A percentile compares a stretch with the other conserved stretches of the same genome.
These are phyloP conservation scores for Montipora cactus DNA, from an alignment of 64 coral and sea anemone species.

Conservation along the genomic window DNA sequence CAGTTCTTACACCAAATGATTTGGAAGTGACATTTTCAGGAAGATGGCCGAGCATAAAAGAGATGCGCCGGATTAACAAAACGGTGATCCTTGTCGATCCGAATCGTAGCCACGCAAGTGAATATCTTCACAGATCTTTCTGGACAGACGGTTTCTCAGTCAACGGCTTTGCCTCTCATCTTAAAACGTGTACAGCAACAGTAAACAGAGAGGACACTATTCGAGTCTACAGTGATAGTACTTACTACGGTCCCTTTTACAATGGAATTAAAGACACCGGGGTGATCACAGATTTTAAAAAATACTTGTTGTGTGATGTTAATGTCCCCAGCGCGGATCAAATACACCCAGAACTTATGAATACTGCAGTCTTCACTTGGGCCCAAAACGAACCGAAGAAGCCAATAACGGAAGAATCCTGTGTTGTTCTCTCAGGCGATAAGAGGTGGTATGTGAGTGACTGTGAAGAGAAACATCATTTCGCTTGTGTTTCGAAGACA, in stretches of 20 bases:
- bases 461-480: slow-evolving; percentile 55
- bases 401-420: slow-evolving; percentile 46
- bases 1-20: slow-evolving; percentile 67
- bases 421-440: slow-evolving; percentile 46
- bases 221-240: slow-evolving; percentile 61
- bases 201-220: neutral
- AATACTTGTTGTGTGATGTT: slow-evolving; percentile 68
- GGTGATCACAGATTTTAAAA: slow-evolving; percentile 55
- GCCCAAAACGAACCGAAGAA: slow-evolving; percentile 54
- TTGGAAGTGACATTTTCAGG: slow-evolving; percentile 54
- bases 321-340: slow-evolving; percentile 51
- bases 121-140: slow-evolving; percentile 32
- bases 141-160: slow-evolving; percentile 45
- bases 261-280: slow-evolving; percentile 49
- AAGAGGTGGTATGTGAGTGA: slow-evolving; percentile 59
- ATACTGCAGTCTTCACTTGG: slow-evolving; percentile 71
- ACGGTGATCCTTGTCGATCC: slow-evolving; percentile 52
- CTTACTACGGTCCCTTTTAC: slow-evolving; percentile 67
- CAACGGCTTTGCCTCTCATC: slow-evolving; percentile 10
- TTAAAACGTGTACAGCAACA: slow-evolving; percentile 23
- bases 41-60: slow-evolving; percentile 51
- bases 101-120: neutral
- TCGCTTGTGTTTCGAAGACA: slow-evolving; percentile 46
- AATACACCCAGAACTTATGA: slow-evolving; percentile 51
- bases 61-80: slow-evolving; percentile 66